phyloP scores from a whole-genome alignment of 1,140 invertebrate genomes.

The Drosophila kanapiae region DNA sequence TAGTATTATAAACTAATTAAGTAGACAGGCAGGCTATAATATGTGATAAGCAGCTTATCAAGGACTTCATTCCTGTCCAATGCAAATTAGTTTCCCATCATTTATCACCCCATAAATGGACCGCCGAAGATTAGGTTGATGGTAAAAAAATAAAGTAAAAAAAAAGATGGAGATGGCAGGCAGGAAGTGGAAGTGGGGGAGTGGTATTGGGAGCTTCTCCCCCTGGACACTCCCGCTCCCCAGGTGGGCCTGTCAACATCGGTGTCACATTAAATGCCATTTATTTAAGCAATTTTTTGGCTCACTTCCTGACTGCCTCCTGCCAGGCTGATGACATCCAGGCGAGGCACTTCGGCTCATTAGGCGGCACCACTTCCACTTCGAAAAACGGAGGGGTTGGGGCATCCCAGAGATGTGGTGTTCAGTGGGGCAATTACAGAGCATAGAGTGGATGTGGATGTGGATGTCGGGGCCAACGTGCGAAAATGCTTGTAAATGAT shows the following conservation, averaged over 20 bases:
- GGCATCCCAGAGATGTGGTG: not conserved
- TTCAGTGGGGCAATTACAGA: conserved; percentile 69
- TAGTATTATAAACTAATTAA: not conserved
- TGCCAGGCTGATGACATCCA: conserved; percentile 74
- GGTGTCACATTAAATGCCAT: conserved; percentile 81
- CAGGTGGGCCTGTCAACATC: conserved; percentile 40
- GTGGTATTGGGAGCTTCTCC: not conserved
- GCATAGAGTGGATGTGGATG: conserved; percentile 50
- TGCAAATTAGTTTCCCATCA: conserved; percentile 9
- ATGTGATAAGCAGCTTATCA: conserved; percentile 3
- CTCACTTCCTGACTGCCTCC: conserved; percentile 76
- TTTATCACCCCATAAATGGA: conserved; percentile 5
- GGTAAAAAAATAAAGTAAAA: not conserved
- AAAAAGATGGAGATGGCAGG: not conserved
- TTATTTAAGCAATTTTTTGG: conserved; percentile 83
- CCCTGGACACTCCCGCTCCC: conserved; percentile 9
- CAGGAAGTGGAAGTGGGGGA: not conserved
- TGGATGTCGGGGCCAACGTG: conserved; percentile 63
- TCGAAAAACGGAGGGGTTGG: not conserved
- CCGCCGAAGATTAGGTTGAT: not conserved
- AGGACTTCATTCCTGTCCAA: not conserved
- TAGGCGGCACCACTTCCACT: conserved; percentile 55
- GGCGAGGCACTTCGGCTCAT: conserved; percentile 82
- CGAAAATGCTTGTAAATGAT: conserved; percentile 68
- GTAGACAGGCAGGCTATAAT: not conserved